phyloP scores from a whole-genome alignment of 2,888 invertebrate genomes.

The Geotrupes spiniger region DNA sequence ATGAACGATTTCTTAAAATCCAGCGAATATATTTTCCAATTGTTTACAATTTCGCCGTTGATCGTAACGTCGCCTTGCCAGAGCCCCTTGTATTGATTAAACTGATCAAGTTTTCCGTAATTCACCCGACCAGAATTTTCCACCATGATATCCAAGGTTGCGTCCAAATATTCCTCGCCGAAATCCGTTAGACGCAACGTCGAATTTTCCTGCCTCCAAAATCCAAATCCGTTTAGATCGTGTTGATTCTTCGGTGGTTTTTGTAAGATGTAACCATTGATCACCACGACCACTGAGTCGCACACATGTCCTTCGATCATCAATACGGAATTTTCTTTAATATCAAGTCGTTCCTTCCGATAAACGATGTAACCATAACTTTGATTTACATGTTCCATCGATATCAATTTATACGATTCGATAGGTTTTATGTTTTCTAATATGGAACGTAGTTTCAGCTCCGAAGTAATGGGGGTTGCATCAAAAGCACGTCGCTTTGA shows the following conservation, averaged over 20 bases:
- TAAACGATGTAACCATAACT: constrained; percentile 58
- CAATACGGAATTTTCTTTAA: constrained; percentile 36
- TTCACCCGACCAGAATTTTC: constrained; percentile 85
- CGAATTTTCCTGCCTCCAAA: constrained; percentile 43
- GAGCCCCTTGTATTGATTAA: constrained; percentile 46
- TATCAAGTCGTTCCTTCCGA: constrained; percentile 42
- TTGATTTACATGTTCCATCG: constrained; percentile 54
- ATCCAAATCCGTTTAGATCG: constrained; percentile 47
- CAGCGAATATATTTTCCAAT: constrained; percentile 53
- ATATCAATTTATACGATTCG: constrained; percentile 8
- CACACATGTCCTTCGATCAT: constrained; percentile 47
- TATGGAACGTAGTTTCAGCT: constrained; percentile 21
- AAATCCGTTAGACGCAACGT: constrained; percentile 35
- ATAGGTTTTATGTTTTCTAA: constrained; percentile 21
- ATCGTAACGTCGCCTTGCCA: constrained; percentile 50
- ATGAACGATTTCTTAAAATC: constrained; percentile 54
- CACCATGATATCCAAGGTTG: constrained; percentile 50
- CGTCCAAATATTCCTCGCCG: constrained; percentile 25
- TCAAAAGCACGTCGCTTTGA: constrained; percentile 40
- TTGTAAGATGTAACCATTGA: constrained; percentile 47
- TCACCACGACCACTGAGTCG: constrained; percentile 53
- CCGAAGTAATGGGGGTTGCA: constrained; percentile 5
- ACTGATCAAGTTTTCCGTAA: constrained; percentile 45
- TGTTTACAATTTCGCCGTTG: constrained; percentile 43
- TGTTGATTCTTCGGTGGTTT: constrained; percentile 32